Percentiles rank a stretch among this genome's conserved stretches.
phyloP scores from a whole-genome alignment of 2,888 invertebrate genomes.

The Ectemnius lituratus region DNA sequence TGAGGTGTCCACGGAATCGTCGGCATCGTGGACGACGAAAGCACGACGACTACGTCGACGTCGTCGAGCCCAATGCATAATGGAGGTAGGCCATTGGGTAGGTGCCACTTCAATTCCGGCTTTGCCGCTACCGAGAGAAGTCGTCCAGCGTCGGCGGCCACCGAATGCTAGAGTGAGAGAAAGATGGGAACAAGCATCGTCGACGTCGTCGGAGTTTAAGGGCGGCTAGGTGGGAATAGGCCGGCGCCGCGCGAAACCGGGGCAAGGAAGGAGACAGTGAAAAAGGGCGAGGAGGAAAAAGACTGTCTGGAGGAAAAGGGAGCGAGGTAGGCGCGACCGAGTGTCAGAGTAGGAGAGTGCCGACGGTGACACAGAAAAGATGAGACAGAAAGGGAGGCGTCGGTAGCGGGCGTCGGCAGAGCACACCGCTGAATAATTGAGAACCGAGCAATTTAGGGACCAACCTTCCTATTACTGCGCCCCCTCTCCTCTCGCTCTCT shows the following conservation, averaged over 20 bases:
- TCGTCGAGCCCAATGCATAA: constrained; percentile 62
- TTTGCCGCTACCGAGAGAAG: not conserved
- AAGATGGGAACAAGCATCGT: constrained; percentile 22
- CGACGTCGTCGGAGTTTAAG: not conserved
- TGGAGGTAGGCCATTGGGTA: constrained; percentile 61
- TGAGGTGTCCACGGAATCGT: constrained; percentile 43
- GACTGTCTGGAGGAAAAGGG: constrained; percentile 15
- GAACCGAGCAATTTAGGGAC: constrained; percentile 58
- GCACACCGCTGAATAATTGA: constrained; percentile 55
- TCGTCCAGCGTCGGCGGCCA: not conserved
- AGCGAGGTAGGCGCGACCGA: constrained; percentile 23
- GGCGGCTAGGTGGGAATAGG: constrained; percentile 5
- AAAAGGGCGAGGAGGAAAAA: constrained; percentile 28
- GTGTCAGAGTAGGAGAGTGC: constrained; percentile 18
- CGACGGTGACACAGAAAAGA: constrained; percentile 32
- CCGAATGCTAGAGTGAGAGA: not conserved
- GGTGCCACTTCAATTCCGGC: constrained; percentile 59
- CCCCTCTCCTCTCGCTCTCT: not conserved
- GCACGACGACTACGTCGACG: constrained; percentile 25
- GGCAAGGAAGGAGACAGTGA: constrained; percentile 20
- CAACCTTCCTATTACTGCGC: constrained; percentile 47
- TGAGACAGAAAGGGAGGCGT: constrained; percentile 10
- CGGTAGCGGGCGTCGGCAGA: constrained; percentile 19
- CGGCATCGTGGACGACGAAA: constrained; percentile 18
- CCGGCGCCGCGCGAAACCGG: constrained; percentile 2